Conservation (phyloP, 2,797 vertebrate genomes). For the Sebastes itinus region DNA sequence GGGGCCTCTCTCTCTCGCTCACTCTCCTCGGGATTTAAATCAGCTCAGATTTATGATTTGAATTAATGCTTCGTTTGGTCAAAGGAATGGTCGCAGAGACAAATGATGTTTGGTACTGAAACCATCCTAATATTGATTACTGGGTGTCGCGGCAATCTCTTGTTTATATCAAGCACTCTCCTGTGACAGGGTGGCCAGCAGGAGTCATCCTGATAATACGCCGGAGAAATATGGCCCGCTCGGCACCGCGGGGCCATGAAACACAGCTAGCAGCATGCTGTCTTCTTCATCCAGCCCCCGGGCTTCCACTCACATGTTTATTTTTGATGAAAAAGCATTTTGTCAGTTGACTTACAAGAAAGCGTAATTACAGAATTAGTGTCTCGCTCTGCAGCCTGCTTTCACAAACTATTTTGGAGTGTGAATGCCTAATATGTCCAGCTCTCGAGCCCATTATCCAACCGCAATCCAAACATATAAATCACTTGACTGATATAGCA, state of each 20-base stretch:
- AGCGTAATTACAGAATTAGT: slow-evolving; percentile 27
- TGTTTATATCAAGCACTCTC: slow-evolving; percentile 99
- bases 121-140: slow-evolving; percentile 99
- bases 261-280: slow-evolving; percentile 66
- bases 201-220: slow-evolving; percentile 94
- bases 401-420: slow-evolving; percentile 42
- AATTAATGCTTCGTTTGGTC: slow-evolving; percentile 99
- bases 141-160: slow-evolving; percentile 99
- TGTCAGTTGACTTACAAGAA: slow-evolving; percentile 31
- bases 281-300: slow-evolving; percentile 51
- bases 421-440: slow-evolving; percentile 67
- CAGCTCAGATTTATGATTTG: slow-evolving; percentile 99
- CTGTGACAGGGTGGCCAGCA: slow-evolving; percentile 98
- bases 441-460: slow-evolving; percentile 56
- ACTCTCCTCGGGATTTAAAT: slow-evolving; percentile 96
- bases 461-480: slow-evolving; percentile 62
- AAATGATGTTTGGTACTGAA: slow-evolving; percentile 99
- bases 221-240: slow-evolving; percentile 90
- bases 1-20: slow-evolving; percentile 72
- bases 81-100: slow-evolving; percentile 98
- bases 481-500: slow-evolving; percentile 73
- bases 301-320: slow-evolving; percentile 45
- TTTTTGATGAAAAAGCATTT: slow-evolving; percentile 52
- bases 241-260: slow-evolving; percentile 67
- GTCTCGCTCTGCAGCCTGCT: not conserved